Evolutionary conservation across 2,888 invertebrate genomes (phyloP).

Genomic region (Myopa tessellatipennis): DNA sequence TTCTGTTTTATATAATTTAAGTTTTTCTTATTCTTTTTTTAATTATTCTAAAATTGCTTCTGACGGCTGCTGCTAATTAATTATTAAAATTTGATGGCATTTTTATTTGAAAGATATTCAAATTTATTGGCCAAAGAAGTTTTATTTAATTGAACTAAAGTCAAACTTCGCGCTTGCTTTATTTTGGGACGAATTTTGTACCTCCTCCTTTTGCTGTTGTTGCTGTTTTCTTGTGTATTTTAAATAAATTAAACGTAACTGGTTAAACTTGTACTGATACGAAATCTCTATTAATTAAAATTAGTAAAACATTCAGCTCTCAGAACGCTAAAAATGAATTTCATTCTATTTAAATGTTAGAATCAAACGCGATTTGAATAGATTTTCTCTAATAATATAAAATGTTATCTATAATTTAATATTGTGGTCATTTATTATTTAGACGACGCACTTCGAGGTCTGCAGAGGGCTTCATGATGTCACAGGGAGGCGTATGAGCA

Average conservation of each 20-base stretch:
- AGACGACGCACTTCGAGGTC: not conserved
- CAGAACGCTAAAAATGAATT: not conserved
- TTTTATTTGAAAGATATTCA: too few relatives aligned
- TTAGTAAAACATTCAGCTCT: not conserved
- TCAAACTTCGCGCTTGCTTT: too few relatives aligned
- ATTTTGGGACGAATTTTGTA: too few relatives aligned
- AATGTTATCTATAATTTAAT: not conserved
- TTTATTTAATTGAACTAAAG: too few relatives aligned
- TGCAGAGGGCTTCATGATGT: not conserved
- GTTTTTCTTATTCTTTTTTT: too few relatives aligned
- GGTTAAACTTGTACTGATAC: not conserved
- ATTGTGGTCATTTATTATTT: not conserved
- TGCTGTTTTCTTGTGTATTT: too few relatives aligned
- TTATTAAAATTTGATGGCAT: too few relatives aligned
- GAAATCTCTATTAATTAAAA: not conserved
- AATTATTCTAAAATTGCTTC: too few relatives aligned
- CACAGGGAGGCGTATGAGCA: conserved; percentile 1
- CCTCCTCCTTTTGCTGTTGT: too few relatives aligned
- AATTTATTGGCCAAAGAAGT: too few relatives aligned
- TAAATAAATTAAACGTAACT: too few relatives aligned
- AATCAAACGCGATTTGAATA: conserved; percentile 1
- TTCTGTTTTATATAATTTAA: not conserved
- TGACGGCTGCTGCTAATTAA: too few relatives aligned
- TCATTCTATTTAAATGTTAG: not conserved
- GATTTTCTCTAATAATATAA: not conserved